Evolutionary conservation across 2,888 invertebrate species (phyloP).

Genomic region (Acleris laterana): DNA sequence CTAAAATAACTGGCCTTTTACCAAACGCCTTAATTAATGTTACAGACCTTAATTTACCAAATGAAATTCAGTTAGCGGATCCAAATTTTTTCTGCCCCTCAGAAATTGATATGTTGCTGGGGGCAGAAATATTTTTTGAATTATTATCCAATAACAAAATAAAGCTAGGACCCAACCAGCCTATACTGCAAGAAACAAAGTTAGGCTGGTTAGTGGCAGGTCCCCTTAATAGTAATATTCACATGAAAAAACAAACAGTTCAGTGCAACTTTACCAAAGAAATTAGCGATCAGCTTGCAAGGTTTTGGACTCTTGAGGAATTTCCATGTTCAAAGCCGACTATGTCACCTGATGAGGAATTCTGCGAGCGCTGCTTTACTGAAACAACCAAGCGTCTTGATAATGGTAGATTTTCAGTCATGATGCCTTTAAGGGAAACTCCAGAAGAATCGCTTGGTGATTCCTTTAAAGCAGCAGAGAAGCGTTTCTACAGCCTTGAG

Average conservation of each 20-base stretch:
- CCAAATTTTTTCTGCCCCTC: conserved; percentile 37
- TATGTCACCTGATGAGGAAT: conserved; percentile 24
- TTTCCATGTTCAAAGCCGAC: conserved; percentile 11
- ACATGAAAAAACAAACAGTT: background rate
- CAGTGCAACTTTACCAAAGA: conserved; percentile 24
- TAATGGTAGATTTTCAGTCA: conserved; percentile 6
- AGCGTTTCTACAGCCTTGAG: conserved; percentile 7
- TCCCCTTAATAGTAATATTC: background rate
- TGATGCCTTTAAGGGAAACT: conserved; percentile 8
- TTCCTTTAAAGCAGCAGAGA: conserved; percentile 3
- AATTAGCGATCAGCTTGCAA: conserved; percentile 10
- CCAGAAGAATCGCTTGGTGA: conserved; percentile 6
- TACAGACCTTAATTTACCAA: conserved; percentile 21
- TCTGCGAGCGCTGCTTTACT: conserved; percentile 21
- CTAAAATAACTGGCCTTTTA: conserved; percentile 25
- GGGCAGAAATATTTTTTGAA: conserved; percentile 40
- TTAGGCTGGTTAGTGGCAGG: conserved; percentile 40
- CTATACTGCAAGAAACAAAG: conserved; percentile 32
- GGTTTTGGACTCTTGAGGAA: conserved; percentile 30
- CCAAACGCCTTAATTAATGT: conserved; percentile 17
- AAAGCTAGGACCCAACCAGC: conserved; percentile 32
- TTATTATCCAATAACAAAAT: conserved; percentile 28
- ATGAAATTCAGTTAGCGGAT: conserved; percentile 37
- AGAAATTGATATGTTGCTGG: conserved; percentile 38
- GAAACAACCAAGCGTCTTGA: conserved; percentile 2